phyloP scores from a whole-genome alignment of 2,113 vertebrate species.

The Burhinus bistriatus region DNA sequence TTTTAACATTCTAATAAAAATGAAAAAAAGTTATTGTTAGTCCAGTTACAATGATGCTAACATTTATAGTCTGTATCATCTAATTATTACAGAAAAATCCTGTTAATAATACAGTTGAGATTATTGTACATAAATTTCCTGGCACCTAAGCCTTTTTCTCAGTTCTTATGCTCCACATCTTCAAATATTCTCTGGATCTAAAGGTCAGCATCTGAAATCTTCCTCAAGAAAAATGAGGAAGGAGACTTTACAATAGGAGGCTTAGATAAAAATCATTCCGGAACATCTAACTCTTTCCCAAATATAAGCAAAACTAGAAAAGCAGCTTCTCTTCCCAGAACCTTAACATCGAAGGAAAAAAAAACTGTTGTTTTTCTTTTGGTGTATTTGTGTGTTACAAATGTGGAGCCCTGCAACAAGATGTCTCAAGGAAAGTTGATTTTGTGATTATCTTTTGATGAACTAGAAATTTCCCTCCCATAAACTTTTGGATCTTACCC shows the following conservation, averaged over 20 bases:
- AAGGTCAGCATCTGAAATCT: background rate
- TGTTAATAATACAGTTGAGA: background rate
- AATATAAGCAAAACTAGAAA: background rate
- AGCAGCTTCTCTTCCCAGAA: background rate
- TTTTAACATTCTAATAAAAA: background rate
- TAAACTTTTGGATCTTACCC: background rate
- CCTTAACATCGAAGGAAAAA: background rate
- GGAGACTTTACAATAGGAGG: background rate
- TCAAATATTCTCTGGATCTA: background rate
- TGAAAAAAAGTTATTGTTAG: background rate
- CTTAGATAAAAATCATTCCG: background rate
- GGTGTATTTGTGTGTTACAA: background rate
- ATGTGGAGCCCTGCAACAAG: background rate
- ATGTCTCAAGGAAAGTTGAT: background rate
- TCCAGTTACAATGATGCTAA: background rate
- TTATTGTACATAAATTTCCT: background rate
- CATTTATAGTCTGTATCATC: background rate
- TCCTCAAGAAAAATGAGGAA: background rate
- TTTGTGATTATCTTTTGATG: background rate
- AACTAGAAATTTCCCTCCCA: background rate
- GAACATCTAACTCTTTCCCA: fast-evolving
- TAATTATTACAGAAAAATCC: background rate
- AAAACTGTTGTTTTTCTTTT: background rate
- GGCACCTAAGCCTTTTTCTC: background rate
- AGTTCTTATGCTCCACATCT: background rate